Evolutionary conservation across 2,113 vertebrate species (phyloP), one percentile per base, ranked within the genome.

Genomic region (Clarias magur): DNA sequence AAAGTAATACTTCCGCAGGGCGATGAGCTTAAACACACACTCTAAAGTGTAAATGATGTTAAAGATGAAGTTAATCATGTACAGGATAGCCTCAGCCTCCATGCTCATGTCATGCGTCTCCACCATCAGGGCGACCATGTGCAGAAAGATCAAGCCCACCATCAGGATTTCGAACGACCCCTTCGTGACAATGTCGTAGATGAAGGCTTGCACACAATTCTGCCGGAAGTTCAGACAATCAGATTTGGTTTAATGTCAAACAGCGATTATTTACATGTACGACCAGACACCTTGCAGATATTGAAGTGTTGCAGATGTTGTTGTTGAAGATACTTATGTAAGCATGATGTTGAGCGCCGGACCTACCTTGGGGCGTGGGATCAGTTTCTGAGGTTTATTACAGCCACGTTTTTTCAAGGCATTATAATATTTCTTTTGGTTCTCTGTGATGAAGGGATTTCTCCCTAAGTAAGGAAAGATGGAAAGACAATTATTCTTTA

Each of bases 41-140:
- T 99, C 98, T 0, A 91, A 89, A 0, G 96, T 97, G 95, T 99
- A 99, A 93, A 99, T 23, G 84, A 98, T 80, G 0, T 99, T 98
- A 94, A 99, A 99, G 89, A 96, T 73, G 38, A 98, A 87, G 88
- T 99, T 97, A 89, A 99, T 94, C 86, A 95, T 94, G 92, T 95
- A 96, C 15, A 99, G 92, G 72, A 99, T 94, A 0, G 88, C 15
- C 1, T 96, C 95, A 82, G 95, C 97, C 72, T 97, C 93, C 3
- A 38, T 0, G 0, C 96, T 98, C 93, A 99, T 97, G 82, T 98
- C 96, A 0, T 97, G 97, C 0, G 98, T 99, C 92, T 99, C 98
- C 21, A 98, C 96, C 98, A 99, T 99, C 98, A 99, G 98, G 25
- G 98, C 98, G 88, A 99, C 94, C 98, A 99, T 99, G 93, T 99